These are phyloP conservation scores for Nothobranchius kuhntae DNA, from an alignment of 2,113 vertebrate genomes.

Conservation along the genomic window DNA sequence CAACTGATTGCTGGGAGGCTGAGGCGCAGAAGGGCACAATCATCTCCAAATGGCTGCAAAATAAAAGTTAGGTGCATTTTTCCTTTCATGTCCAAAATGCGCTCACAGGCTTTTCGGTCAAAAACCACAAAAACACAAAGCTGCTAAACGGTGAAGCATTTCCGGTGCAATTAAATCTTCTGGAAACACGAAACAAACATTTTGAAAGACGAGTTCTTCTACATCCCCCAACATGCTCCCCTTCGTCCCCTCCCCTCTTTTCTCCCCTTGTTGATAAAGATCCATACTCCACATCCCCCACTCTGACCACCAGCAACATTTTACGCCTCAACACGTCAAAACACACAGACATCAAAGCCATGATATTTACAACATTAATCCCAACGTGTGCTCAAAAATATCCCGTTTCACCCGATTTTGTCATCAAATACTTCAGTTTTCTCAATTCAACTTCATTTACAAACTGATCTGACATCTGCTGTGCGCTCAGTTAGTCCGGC, in stretches of 20 bases:
- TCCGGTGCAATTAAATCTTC: not conserved
- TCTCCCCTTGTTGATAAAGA: conserved; percentile 54
- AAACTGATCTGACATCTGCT: conserved; percentile 40
- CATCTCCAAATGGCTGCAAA: conserved; percentile 10
- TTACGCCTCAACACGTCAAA: not conserved
- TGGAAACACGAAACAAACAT: not conserved
- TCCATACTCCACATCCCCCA: conserved; percentile 65
- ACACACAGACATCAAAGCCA: not conserved
- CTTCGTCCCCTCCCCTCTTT: conserved; percentile 40
- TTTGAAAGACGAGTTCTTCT: not conserved
- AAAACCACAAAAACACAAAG: not conserved
- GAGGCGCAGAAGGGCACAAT: conserved; percentile 11
- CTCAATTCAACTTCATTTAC: not conserved
- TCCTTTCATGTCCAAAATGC: not conserved
- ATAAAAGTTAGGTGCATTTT: not conserved
- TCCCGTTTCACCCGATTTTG: not conserved
- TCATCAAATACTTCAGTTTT: not conserved
- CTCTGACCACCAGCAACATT: conserved; percentile 12
- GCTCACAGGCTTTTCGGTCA: not conserved
- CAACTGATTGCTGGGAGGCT: conserved; percentile 34
- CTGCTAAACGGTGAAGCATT: not conserved
- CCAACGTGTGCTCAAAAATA: not conserved
- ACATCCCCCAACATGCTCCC: conserved; percentile 36
- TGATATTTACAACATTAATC: not conserved
- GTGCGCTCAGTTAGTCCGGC: not conserved